Percentiles rank a stretch among this genome's conserved stretches.
Evolutionary conservation across 1,140 invertebrate genomes (phyloP).

Genomic region (Drosophila bipectinata): DNA sequence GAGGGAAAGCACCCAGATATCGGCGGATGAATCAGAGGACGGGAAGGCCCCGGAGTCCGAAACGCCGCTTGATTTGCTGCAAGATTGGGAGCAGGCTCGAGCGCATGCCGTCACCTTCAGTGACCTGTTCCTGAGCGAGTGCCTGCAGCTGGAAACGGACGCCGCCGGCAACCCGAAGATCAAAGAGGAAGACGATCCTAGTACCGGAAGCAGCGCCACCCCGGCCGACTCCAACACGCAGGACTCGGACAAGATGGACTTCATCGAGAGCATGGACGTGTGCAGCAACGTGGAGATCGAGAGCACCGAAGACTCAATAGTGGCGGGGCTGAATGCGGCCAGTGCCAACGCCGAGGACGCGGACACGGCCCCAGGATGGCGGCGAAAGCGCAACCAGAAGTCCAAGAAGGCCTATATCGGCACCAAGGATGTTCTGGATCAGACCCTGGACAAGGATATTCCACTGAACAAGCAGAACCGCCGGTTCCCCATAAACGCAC

Average conservation of each 20-base stretch:
- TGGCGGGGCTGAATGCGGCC: constrained; percentile 35
- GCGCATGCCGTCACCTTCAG: constrained; percentile 57
- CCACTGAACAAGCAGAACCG: constrained; percentile 85
- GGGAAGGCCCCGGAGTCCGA: constrained; percentile 58
- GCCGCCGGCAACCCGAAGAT: constrained; percentile 5
- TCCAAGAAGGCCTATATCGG: constrained; percentile 70
- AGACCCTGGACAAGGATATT: constrained; percentile 74
- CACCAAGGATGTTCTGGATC: constrained; percentile 77
- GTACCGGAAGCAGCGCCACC: constrained; percentile 22
- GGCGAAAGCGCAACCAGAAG: constrained; percentile 55
- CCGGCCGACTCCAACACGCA: constrained; percentile 58
- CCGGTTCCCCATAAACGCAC: constrained; percentile 85
- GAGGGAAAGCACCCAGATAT: constrained; percentile 49
- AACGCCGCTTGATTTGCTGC: constrained; percentile 70
- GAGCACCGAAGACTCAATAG: constrained; percentile 73
- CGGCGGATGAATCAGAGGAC: constrained; percentile 78
- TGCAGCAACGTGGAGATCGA: constrained; percentile 82
- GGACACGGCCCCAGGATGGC: constrained; percentile 40
- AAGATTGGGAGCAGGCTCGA: constrained; percentile 78
- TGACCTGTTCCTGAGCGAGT: constrained; percentile 54
- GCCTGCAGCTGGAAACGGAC: constrained; percentile 26
- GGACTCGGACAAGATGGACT: constrained; percentile 77
- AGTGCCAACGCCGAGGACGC: constrained; percentile 55
- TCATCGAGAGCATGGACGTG: constrained; percentile 78
- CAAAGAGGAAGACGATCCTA: constrained; percentile 50